Percentiles rank a stretch among this genome's conserved stretches.
Evolutionary conservation across 2,888 invertebrate genomes (phyloP).

Genomic region (Idaea aversata): DNA sequence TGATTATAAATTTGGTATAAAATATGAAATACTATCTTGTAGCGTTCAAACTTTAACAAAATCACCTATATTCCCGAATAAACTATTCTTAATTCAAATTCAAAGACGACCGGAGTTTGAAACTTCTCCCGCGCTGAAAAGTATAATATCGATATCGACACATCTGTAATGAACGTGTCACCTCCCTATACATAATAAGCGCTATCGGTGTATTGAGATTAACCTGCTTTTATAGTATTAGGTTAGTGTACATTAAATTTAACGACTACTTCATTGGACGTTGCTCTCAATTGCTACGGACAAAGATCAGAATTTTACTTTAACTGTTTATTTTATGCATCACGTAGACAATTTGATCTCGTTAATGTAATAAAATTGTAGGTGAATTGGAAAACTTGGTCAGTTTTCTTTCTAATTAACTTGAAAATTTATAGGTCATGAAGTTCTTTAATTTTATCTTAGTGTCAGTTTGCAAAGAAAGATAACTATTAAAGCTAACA

Average conservation of each 20-base stretch:
- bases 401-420: not conserved
- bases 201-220: conserved; percentile 80
- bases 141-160: conserved; percentile 30
- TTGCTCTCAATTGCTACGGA: conserved; percentile 65
- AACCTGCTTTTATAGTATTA: conserved; percentile 73
- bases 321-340: conserved; percentile 52
- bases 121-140: no score
- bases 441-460: not conserved
- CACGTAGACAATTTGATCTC: conserved; percentile 37
- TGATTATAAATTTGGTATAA: no score
- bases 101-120: no score
- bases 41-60: no score
- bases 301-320: conserved; percentile 63
- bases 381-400: conserved; percentile 6
- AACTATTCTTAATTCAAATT: no score
- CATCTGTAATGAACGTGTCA: conserved; percentile 5
- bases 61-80: no score
- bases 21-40: no score
- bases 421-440: not conserved
- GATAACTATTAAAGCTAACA: not conserved
- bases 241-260: conserved; percentile 78
- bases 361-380: conserved; percentile 29
- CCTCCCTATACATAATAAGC: conserved; percentile 69
- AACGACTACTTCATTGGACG: conserved; percentile 69
- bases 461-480: not conserved